Percentiles rank a stretch among this genome's conserved stretches.
Evolutionary conservation across 2,113 vertebrate species (phyloP).

Genomic region (Calcarius ornatus): DNA sequence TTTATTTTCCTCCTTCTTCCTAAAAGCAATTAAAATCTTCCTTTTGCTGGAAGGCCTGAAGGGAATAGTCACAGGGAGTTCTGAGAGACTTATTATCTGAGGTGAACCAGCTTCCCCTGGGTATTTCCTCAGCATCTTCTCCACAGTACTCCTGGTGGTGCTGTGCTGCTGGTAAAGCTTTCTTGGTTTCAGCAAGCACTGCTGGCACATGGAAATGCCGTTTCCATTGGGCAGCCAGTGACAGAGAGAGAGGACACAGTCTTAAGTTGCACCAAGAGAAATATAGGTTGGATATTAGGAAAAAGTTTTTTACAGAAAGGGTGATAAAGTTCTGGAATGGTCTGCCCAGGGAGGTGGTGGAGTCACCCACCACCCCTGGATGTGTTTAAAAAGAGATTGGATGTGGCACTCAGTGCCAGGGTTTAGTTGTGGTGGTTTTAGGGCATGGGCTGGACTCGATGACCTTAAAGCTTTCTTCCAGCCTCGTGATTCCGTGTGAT

Average conservation of each 20-base stretch:
- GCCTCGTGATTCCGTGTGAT: neutral
- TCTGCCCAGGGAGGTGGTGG: neutral
- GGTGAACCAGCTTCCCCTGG: neutral
- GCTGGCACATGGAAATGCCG: neutral
- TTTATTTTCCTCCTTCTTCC: neutral
- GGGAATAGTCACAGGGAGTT: neutral
- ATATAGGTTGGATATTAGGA: neutral
- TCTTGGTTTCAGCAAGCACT: neutral
- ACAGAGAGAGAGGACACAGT: neutral
- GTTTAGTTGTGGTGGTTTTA: neutral
- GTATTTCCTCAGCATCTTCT: neutral
- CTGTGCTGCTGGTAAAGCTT: neutral
- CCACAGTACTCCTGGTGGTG: fast-evolving
- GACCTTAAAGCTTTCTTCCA: neutral
- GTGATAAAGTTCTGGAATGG: neutral
- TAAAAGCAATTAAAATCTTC: neutral
- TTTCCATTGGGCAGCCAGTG: neutral
- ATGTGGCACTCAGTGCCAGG: neutral
- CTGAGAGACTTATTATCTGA: neutral
- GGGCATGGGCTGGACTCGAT: neutral
- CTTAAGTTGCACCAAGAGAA: neutral
- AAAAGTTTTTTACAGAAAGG: neutral
- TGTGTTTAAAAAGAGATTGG: neutral
- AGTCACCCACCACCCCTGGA: neutral
- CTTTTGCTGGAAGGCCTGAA: neutral